phyloP scores from a whole-genome alignment of 2,113 vertebrate species.

The Gracilinanus agilis region DNA sequence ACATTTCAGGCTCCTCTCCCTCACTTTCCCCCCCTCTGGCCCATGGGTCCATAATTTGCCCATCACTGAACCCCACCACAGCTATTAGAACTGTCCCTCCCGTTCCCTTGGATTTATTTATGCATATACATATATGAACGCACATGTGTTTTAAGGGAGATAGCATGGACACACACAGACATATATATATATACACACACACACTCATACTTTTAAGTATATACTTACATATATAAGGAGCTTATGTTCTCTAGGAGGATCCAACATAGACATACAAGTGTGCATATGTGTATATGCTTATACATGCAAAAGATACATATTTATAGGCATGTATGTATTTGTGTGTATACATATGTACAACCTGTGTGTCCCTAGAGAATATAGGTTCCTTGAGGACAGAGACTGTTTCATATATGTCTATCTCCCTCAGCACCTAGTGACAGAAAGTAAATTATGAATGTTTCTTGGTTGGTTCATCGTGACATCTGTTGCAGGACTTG shows the following conservation, averaged over 20 bases:
- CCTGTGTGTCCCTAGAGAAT: neutral
- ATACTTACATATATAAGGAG: neutral
- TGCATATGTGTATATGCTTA: neutral
- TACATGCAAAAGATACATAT: no score
- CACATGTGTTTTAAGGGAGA: neutral
- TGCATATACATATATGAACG: no score
- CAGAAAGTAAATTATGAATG: neutral
- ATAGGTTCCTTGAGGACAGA: neutral
- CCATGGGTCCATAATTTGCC: no score
- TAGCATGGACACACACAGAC: no score
- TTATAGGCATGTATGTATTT: no score
- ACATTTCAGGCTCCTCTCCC: no score
- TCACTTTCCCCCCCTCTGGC: no score
- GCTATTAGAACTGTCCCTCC: neutral
- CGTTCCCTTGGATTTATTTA: neutral
- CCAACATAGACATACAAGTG: neutral
- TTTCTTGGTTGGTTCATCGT: neutral
- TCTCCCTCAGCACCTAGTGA: neutral
- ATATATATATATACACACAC: no score
- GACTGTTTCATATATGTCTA: neutral
- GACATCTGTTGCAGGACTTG: neutral
- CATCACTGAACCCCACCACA: no score
- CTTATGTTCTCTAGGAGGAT: neutral
- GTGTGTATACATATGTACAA: neutral
- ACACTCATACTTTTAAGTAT: no score